Conservation (phyloP, 2,797 vertebrate genomes). For the Crypturellus tataupa region DNA sequence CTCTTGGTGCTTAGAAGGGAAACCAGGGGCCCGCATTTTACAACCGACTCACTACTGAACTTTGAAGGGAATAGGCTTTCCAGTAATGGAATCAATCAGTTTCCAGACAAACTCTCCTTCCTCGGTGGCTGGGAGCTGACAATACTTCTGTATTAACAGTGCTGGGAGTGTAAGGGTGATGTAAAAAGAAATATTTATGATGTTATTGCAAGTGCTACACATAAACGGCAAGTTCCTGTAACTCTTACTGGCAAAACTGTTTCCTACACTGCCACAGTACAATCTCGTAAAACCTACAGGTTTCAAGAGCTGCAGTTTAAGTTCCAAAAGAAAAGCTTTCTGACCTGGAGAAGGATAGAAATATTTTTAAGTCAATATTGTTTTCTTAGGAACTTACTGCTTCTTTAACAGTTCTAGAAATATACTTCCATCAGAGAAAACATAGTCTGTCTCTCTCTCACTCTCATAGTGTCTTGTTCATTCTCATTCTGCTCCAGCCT, state of each 20-base stretch:
- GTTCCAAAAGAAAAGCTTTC: slow-evolving; percentile 1
- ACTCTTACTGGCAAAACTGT: slow-evolving; percentile 28
- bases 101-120: slow-evolving; percentile 35
- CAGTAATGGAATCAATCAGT: slow-evolving; percentile 21
- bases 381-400: background rate
- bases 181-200: slow-evolving; percentile 71
- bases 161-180: slow-evolving; percentile 44
- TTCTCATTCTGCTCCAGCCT: background rate
- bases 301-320: background rate
- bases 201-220: slow-evolving; percentile 54
- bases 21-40: slow-evolving; percentile 56
- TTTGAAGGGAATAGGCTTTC: slow-evolving; percentile 33
- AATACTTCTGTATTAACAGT: slow-evolving; percentile 56
- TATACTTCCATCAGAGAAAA: background rate
- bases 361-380: background rate
- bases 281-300: background rate
- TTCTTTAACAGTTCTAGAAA: background rate
- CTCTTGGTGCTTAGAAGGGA: slow-evolving; percentile 49
- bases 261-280: background rate
- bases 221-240: slow-evolving; percentile 57
- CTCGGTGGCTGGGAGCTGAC: slow-evolving; percentile 42
- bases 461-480: background rate
- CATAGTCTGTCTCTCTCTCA: background rate
- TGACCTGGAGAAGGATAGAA: background rate
- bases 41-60: slow-evolving; percentile 7